Evolutionary conservation across 2,888 invertebrate species (phyloP), one percentile per base, ranked within the genome.

Genomic region (Euplagia quadripunctaria): DNA sequence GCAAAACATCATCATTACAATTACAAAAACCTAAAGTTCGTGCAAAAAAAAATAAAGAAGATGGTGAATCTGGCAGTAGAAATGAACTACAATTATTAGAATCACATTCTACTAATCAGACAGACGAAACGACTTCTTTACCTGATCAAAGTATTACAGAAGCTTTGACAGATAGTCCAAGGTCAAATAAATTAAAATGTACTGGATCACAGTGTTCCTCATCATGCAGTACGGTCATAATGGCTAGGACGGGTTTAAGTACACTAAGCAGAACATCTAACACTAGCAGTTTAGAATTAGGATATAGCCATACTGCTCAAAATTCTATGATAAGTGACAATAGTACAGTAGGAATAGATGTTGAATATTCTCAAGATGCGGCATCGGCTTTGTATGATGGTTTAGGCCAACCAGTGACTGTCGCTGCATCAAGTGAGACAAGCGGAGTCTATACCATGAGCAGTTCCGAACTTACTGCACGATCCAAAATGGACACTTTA

Each of bases 161-260:
- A 93, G 96, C 92, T 64, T 92, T 95, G 82, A 95, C 96, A 82
- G 96, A 96, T 72, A 97, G 96, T 85, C 96, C 96, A 55, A 93
- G 93, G 68, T 96, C 96, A 64, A 96, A 94, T 84, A 96, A 96
- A 86, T 94, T 95, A 51, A 96, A 97, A 91, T 97, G 97, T 88
- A 96, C 97, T 65, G 98, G 97, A 71, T 98, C 98, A 46, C 98
- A 98, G 89, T 98, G 98, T 91, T 98, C 98, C 73, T 98, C 98
- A 71, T 98, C 98, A 46, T 98, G 98, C 89, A 98, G 98, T 87
- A 98, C 98, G 55, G 98, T 98, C n/a, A 98, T 98, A 82, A 97
- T 98, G 83, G 93, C 96, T 12, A 93, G 96, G 82, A 94, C 96
- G 49, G 96, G 96, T 66, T 89, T 94, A 41, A 95, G 93, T 75